Evolutionary conservation across 2,113 vertebrate species (phyloP).

Genomic region (Rhynchomys soricoides): DNA sequence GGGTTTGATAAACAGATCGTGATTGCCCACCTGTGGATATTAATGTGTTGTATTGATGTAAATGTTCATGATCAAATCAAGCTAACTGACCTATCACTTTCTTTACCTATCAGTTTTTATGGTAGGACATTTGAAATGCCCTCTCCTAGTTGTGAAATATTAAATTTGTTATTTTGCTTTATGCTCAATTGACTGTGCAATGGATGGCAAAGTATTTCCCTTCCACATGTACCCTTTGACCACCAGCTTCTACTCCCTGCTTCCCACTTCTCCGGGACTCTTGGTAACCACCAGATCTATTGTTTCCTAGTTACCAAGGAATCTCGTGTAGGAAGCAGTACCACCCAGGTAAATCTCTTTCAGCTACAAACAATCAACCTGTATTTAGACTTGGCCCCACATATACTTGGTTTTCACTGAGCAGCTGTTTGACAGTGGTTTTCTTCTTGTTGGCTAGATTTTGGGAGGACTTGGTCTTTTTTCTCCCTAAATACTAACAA

Average conservation of each 20-base stretch:
- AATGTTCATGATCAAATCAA: not conserved
- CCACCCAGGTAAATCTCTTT: conserved; percentile 10
- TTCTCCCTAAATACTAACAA: not conserved
- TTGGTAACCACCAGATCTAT: not conserved
- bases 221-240: not conserved
- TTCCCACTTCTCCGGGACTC: not conserved
- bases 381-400: not conserved
- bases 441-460: not conserved
- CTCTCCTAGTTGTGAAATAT: not conserved
- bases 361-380: not conserved
- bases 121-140: not conserved
- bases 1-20: not conserved
- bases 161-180: not conserved
- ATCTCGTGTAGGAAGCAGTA: not conserved
- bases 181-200: not conserved
- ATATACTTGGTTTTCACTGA: not conserved
- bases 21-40: not conserved
- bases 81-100: not conserved
- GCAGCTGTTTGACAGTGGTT: not conserved
- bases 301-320: conserved; percentile 19
- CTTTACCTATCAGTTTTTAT: not conserved
- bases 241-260: not conserved
- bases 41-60: not conserved
- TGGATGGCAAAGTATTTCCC: not conserved
- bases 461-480: not conserved